Evolutionary conservation across 1,140 invertebrate species (phyloP), one percentile per base, ranked within the genome.

Genomic region (Bombus sylvicola): DNA sequence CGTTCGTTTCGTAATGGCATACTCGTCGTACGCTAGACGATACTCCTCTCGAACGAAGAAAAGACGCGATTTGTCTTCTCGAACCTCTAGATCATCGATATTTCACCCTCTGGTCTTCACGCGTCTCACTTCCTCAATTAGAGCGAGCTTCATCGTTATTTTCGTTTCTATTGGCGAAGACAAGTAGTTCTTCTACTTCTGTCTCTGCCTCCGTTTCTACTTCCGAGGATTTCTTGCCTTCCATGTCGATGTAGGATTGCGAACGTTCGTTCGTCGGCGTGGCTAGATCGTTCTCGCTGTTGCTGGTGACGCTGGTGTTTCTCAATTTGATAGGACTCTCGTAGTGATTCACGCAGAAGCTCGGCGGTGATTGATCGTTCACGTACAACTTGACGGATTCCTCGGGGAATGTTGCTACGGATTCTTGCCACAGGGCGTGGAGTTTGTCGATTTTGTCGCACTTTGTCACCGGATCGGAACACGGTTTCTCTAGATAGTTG

Each of bases 221-320:
- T 59, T 93, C 85, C 22, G 68, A 43, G 1, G 68, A 47, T 43
- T 92, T 93, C 34, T 85, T 92, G 0, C 93, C 94, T 43, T 94
- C 91, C 96, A 96, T 96, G 81, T 96, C 95, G 41, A 96, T 95
- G 75, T 96, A 96, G 64, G 95, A 95, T 71, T 95, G 95, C 0
- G 94, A 94, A 34, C 93, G 92, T 81, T 94, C 94, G 78, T 94
- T 94, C 0, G 92, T 90, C 10, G 93, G 92, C 34, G 94, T 94
- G 69, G 90, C 93, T 9, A 94, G 79, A 53, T 95, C 93, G 83
- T 95, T 95, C 34, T 95, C 94, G 82, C 92, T 94, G 72, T 91
- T 94, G 69, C 94, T 94, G 15, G 90, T 81, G 4, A 94, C 88
- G 85, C 93, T 94, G 0, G 74, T 72, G 62, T 94, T 94, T n/a